Percentiles rank a stretch among this genome's conserved stretches.
Conservation (phyloP, 2,888 invertebrate species). For the Cyclophora punctaria region DNA sequence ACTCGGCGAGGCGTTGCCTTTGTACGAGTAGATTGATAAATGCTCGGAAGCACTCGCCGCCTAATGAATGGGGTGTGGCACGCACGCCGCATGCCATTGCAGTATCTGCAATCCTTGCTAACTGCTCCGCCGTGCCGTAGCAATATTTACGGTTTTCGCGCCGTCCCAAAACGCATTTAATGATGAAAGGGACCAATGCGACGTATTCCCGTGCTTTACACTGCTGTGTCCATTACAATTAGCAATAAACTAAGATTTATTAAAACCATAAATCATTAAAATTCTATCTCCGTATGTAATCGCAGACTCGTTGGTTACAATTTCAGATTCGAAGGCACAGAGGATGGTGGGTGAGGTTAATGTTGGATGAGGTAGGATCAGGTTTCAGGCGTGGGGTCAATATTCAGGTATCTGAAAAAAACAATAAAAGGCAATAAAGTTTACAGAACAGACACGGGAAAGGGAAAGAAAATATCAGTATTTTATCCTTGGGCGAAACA, state of each 20-base stretch:
- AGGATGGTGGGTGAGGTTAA: no score
- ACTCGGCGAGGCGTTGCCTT: conserved; percentile 39
- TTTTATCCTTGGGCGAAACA: conserved; percentile 34
- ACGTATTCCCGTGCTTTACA: conserved; percentile 10
- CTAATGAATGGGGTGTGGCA: conserved; percentile 73
- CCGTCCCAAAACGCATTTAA: conserved; percentile 25
- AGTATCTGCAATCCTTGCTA: conserved; percentile 55
- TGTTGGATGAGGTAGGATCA: not conserved
- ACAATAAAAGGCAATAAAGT: conserved; percentile 17
- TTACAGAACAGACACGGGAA: conserved; percentile 8
- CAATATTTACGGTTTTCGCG: conserved; percentile 46
- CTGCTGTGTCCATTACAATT: conserved; percentile 5
- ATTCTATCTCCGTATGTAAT: not conserved
- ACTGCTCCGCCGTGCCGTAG: conserved; percentile 30
- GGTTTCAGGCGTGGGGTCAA: not conserved
- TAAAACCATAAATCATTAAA: not conserved
- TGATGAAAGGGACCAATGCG: conserved; percentile 18
- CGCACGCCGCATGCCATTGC: conserved; percentile 58
- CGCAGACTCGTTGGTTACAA: no score
- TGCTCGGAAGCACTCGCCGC: conserved; percentile 70
- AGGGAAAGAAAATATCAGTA: conserved; percentile 19
- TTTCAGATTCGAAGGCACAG: no score
- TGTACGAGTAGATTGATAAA: conserved; percentile 66
- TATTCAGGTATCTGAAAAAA: conserved; percentile 16
- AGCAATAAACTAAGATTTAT: not conserved